Conservation (phyloP, 2,888 invertebrate genomes). For the Argyresthia albistria region DNA sequence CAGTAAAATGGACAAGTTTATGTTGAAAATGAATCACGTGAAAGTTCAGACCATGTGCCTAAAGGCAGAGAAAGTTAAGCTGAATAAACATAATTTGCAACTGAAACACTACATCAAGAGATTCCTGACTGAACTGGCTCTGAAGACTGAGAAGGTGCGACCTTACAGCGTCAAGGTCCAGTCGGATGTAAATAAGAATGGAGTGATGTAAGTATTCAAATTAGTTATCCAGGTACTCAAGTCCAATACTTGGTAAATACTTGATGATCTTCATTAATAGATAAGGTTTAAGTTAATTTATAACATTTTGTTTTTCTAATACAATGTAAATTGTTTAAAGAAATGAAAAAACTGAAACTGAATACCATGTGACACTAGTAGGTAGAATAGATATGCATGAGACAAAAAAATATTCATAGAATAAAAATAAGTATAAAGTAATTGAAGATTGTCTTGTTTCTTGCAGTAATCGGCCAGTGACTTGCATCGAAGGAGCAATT, state of each 20-base stretch:
- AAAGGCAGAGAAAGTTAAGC: conserved; percentile 45
- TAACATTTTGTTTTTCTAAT: no score
- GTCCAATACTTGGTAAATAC: no score
- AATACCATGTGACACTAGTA: no score
- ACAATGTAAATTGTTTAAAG: no score
- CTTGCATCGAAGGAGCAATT: conserved; percentile 72
- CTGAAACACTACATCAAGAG: conserved; percentile 74
- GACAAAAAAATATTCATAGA: no score
- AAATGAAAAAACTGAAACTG: no score
- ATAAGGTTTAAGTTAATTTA: no score
- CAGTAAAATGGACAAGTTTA: conserved; percentile 79
- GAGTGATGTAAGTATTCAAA: conserved; percentile 6
- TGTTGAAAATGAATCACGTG: conserved; percentile 64
- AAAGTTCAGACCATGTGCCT: conserved; percentile 54
- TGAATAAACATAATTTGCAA: conserved; percentile 74
- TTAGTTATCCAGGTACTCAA: no score
- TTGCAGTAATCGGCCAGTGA: conserved; percentile 59
- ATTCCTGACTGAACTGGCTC: conserved; percentile 74
- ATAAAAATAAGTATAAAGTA: no score
- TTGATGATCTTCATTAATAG: no score
- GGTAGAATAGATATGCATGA: no score
- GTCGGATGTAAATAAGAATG: conserved; percentile 22
- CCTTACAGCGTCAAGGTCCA: conserved; percentile 40
- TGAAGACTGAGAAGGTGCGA: conserved; percentile 42
- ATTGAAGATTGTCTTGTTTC: not conserved